Percentiles rank a stretch among this genome's conserved stretches.
phyloP scores from a whole-genome alignment of 2,113 vertebrate species.

The Nothobranchius kuhntae region DNA sequence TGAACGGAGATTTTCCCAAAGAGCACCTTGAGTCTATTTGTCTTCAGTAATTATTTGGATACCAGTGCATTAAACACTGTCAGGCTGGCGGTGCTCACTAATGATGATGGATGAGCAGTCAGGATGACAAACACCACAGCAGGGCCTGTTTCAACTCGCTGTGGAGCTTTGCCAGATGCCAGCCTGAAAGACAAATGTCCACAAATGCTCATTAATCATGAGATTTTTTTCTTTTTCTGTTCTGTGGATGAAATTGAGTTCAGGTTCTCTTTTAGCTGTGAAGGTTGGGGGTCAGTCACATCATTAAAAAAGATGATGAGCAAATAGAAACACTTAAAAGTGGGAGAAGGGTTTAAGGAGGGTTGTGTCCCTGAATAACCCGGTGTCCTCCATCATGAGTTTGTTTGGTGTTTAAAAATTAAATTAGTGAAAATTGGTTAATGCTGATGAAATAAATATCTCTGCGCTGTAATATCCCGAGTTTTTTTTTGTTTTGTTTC shows the following conservation, averaged over 20 bases:
- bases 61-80: conserved; percentile 56
- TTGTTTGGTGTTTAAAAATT: too few species aligned
- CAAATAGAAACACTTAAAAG: background rate
- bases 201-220: conserved; percentile 54
- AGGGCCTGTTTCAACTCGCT: conserved; percentile 69
- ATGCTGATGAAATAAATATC: too few species aligned
- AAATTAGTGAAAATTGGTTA: too few species aligned
- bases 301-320: background rate
- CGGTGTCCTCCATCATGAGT: background rate
- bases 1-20: conserved; percentile 16
- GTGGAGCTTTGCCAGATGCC: conserved; percentile 66
- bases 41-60: conserved; percentile 71
- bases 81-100: conserved; percentile 54
- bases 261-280: background rate
- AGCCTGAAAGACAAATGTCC: conserved; percentile 60
- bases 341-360: background rate
- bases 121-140: conserved; percentile 70
- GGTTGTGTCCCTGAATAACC: background rate
- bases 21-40: conserved; percentile 56
- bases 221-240: conserved; percentile 1
- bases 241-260: conserved; percentile 1
- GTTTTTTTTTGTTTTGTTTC: too few species aligned
- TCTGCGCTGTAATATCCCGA: too few species aligned
- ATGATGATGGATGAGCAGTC: conserved; percentile 78
- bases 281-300: background rate